Evolutionary conservation across 2,888 invertebrate species (phyloP).

Genomic region (Rotaria socialis): DNA sequence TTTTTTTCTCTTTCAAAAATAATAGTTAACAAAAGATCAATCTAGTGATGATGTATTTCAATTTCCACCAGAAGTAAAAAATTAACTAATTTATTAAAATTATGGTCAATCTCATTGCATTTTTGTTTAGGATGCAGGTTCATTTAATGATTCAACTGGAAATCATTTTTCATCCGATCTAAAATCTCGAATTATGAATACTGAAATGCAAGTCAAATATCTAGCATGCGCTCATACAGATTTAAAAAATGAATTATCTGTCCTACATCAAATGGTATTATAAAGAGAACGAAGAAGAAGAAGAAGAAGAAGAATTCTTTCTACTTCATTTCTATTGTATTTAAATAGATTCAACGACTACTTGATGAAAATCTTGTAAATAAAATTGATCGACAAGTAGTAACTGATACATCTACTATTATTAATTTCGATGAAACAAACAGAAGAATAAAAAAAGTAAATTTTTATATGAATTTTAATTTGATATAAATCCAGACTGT

Average conservation of each 20-base stretch:
- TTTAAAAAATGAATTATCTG: constrained; percentile 23
- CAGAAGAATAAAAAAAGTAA: not conserved
- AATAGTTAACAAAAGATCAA: too few relatives aligned
- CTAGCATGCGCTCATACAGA: constrained; percentile 6
- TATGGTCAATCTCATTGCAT: too few relatives aligned
- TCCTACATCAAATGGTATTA: constrained; percentile 27
- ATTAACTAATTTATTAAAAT: too few relatives aligned
- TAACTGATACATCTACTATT: not conserved
- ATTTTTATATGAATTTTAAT: not conserved
- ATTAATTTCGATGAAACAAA: not conserved
- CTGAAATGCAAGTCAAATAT: not conserved
- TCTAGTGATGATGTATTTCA: too few relatives aligned
- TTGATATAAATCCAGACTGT: too few relatives aligned
- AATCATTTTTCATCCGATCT: not conserved
- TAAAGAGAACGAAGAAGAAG: too few relatives aligned
- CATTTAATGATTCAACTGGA: not conserved
- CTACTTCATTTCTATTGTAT: not conserved
- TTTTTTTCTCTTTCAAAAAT: too few relatives aligned
- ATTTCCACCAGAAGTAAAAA: too few relatives aligned
- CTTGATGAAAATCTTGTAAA: constrained; percentile 19
- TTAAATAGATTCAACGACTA: not conserved
- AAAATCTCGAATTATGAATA: not conserved
- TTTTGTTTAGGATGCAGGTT: not conserved
- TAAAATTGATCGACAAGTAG: constrained; percentile 30
- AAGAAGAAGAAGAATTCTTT: too few relatives aligned